These are phyloP conservation scores for Adoxophyes honmai DNA, from an alignment of 1,140 invertebrate species.

Conservation along the genomic window DNA sequence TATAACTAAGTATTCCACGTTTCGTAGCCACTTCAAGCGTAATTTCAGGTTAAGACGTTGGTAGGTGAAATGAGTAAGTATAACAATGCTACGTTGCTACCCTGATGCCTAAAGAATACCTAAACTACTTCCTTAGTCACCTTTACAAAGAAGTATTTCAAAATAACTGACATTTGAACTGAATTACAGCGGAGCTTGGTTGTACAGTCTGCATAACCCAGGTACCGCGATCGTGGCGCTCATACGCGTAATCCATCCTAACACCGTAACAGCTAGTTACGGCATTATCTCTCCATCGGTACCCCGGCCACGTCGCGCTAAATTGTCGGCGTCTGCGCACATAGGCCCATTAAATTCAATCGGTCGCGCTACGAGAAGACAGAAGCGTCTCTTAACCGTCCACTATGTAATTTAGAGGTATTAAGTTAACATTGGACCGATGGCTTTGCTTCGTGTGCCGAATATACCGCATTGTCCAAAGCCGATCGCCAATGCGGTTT, in stretches of 20 bases:
- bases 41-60: too few relatives aligned
- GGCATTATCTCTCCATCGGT: constrained; percentile 20
- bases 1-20: too few relatives aligned
- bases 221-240: too few relatives aligned
- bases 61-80: too few relatives aligned
- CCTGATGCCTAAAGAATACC: too few relatives aligned
- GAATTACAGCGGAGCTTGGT: too few relatives aligned
- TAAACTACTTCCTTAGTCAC: too few relatives aligned
- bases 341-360: constrained; percentile 60
- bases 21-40: too few relatives aligned
- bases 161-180: too few relatives aligned
- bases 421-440: constrained; percentile 34
- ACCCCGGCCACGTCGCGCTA: constrained; percentile 38
- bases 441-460: constrained; percentile 36
- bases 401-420: constrained; percentile 53
- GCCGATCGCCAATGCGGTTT: not conserved
- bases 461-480: constrained; percentile 27
- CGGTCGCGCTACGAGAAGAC: constrained; percentile 31
- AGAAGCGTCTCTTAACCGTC: constrained; percentile 43
- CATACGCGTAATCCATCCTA: not conserved
- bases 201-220: too few relatives aligned
- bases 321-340: constrained; percentile 44
- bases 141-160: too few relatives aligned
- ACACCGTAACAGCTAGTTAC: not conserved
- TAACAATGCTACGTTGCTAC: too few relatives aligned